Percentiles rank a stretch among this genome's conserved stretches.
Evolutionary conservation across 2,888 invertebrate species (phyloP).

Genomic region (Cactoblastis cactorum): DNA sequence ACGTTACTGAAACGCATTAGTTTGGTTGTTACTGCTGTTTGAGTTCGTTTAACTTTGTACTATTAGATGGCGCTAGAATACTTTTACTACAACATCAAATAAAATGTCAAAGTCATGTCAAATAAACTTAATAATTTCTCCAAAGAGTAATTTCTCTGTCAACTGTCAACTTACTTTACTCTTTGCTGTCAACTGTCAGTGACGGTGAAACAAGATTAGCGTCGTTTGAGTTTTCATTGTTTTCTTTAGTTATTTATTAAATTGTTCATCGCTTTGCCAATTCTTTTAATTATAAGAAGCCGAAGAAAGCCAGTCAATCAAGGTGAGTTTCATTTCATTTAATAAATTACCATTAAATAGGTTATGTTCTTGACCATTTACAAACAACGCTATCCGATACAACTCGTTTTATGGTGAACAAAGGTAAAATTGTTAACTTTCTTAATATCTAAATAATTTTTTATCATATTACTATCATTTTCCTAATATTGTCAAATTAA

Average conservation of each 20-base stretch:
- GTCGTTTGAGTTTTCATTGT: background rate
- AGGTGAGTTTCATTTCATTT: background rate
- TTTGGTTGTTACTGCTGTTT: background rate
- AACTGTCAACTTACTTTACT: no score
- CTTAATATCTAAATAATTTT: background rate
- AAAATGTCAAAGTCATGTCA: background rate
- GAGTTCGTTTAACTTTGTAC: background rate
- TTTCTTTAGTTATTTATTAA: background rate
- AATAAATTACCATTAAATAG: background rate
- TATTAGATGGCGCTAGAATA: background rate
- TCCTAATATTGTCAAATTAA: background rate
- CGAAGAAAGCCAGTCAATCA: background rate
- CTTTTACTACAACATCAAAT: background rate
- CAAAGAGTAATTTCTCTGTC: no score
- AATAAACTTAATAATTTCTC: no score
- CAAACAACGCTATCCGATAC: background rate
- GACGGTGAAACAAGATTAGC: no score
- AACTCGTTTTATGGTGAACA: constrained; percentile 10
- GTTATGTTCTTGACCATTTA: background rate
- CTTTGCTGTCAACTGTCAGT: no score
- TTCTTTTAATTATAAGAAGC: background rate
- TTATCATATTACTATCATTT: background rate
- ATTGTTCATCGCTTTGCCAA: background rate
- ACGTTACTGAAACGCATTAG: background rate
- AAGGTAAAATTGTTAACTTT: background rate